Conservation (phyloP, 2,888 invertebrate genomes). For the Eueremaeus valkanovi region DNA sequence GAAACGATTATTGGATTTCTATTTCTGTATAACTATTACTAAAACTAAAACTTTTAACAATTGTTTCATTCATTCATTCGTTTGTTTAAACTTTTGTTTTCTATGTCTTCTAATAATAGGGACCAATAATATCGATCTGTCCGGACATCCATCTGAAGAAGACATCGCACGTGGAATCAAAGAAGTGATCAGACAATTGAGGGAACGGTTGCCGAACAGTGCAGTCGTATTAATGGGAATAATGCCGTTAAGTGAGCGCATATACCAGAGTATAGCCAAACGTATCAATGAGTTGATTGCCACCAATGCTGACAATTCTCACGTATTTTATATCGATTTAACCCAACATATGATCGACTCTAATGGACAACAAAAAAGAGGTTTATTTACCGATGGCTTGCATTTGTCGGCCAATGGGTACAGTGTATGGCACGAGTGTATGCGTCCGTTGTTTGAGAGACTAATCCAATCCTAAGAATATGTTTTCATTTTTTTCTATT, state of each 20-base stretch:
- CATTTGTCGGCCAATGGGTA: not conserved
- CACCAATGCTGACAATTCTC: not conserved
- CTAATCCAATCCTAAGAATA: no score
- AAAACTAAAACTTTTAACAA: no score
- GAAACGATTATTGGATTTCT: no score
- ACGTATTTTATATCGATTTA: not conserved
- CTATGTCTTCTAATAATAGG: not conserved
- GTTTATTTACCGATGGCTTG: not conserved
- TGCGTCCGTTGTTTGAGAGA: not conserved
- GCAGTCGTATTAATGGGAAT: not conserved
- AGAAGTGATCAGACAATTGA: not conserved
- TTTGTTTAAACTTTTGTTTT: no score
- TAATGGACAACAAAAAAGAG: not conserved
- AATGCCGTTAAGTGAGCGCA: not conserved
- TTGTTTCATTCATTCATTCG: no score
- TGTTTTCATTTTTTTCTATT: no score
- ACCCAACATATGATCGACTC: not conserved
- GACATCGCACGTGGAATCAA: not conserved
- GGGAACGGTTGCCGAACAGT: not conserved
- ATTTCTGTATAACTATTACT: no score
- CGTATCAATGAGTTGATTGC: conserved; percentile 4
- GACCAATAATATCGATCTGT: not conserved
- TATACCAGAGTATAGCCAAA: not conserved
- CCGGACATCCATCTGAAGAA: not conserved
- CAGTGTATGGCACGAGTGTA: not conserved